A percentile compares a stretch with the other conserved stretches of the same genome.
phyloP scores from a whole-genome alignment of 1,140 invertebrate genomes.

The Mylabris phalerata region DNA sequence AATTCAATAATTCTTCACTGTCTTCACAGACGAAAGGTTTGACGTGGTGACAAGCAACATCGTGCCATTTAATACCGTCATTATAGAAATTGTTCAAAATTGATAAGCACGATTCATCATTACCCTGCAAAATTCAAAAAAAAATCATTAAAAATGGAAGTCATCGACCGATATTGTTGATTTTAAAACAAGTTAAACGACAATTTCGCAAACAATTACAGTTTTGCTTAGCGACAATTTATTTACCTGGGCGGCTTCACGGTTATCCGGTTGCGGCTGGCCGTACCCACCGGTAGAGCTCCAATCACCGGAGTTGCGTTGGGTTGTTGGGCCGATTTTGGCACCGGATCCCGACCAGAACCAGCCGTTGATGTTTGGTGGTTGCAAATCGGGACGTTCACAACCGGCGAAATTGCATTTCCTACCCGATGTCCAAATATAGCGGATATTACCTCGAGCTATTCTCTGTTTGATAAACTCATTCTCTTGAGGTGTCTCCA shows the following conservation, averaged over 20 bases:
- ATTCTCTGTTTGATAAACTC: conserved; percentile 84
- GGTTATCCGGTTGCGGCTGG: conserved; percentile 80
- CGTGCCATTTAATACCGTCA: conserved; percentile 88
- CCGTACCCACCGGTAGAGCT: conserved; percentile 78
- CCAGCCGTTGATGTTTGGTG: conserved; percentile 84
- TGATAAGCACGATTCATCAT: conserved; percentile 83
- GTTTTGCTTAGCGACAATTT: neutral
- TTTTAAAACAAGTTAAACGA: too few relatives aligned
- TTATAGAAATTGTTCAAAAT: conserved; percentile 91
- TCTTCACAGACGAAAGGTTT: conserved; percentile 92
- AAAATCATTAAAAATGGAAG: conserved; percentile 12
- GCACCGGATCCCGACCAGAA: conserved; percentile 89
- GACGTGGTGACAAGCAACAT: conserved; percentile 83
- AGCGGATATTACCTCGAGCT: conserved; percentile 61
- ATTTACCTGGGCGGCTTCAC: conserved; percentile 75
- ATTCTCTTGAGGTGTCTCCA: conserved; percentile 85
- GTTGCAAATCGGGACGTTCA: conserved; percentile 77
- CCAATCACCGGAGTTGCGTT: conserved; percentile 83
- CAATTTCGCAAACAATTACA: too few relatives aligned
- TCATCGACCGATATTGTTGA: neutral
- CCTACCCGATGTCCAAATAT: conserved; percentile 85
- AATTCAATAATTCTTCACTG: conserved; percentile 85
- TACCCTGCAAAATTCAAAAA: conserved; percentile 51
- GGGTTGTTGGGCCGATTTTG: conserved; percentile 80
- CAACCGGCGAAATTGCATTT: conserved; percentile 91